Conservation (phyloP, 2,888 invertebrate genomes). For the Caenorhabditis sp. region DNA sequence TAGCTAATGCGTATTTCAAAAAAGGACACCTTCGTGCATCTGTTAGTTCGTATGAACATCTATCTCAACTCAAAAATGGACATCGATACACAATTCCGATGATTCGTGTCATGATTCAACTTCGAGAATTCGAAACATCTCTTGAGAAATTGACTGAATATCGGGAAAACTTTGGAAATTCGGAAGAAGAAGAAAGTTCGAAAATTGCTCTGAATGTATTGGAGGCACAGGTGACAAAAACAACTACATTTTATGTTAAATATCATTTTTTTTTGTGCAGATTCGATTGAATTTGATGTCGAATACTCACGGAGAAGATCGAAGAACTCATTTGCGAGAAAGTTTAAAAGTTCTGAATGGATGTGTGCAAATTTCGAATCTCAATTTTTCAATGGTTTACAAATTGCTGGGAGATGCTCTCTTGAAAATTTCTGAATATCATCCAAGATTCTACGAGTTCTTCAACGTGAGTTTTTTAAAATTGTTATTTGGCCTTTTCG, state of each 20-base stretch:
- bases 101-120: constrained; percentile 37
- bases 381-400: constrained; percentile 8
- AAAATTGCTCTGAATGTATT: constrained; percentile 25
- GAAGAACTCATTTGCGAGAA: constrained; percentile 19
- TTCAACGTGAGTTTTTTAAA: constrained; percentile 11
- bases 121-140: constrained; percentile 39
- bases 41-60: constrained; percentile 42
- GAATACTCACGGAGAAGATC: constrained; percentile 19
- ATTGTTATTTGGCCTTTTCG: too few species aligned
- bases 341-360: constrained; percentile 6
- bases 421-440: constrained; percentile 8
- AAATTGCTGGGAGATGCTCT: constrained; percentile 27
- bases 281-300: constrained; percentile 30
- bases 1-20: constrained; percentile 38
- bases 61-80: constrained; percentile 24
- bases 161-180: constrained; percentile 8
- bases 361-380: neutral
- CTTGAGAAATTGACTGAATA: constrained; percentile 23
- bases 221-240: constrained; percentile 33
- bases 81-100: constrained; percentile 34
- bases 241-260: neutral
- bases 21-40: constrained; percentile 44
- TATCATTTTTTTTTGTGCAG: constrained; percentile 10
- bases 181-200: constrained; percentile 10
- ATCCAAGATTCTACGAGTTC: neutral